phyloP scores from a whole-genome alignment of 2,113 vertebrate species.

The Coryphaenoides rupestris region DNA sequence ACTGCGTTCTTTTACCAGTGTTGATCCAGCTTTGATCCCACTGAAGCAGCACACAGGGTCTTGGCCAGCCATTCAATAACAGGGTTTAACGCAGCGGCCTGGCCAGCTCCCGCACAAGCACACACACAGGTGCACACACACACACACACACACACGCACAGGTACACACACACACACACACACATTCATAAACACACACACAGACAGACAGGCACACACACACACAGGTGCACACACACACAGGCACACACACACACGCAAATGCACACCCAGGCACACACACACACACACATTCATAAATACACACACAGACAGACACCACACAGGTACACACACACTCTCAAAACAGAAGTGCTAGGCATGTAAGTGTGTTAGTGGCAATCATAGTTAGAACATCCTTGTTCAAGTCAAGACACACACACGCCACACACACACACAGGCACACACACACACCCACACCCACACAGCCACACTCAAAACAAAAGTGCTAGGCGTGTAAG shows the following conservation, averaged over 20 bases:
- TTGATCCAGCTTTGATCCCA: slow-evolving; percentile 24
- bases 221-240: too few relatives aligned
- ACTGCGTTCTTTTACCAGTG: slow-evolving; percentile 27
- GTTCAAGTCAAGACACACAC: too few relatives aligned
- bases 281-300: not conserved
- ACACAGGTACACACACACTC: too few relatives aligned
- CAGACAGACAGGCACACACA: not conserved
- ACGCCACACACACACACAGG: too few relatives aligned
- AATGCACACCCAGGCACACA: not conserved
- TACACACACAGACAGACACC: too few relatives aligned
- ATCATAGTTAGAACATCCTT: too few relatives aligned
- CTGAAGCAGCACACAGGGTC: slow-evolving; percentile 27
- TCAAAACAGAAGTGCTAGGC: too few relatives aligned
- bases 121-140: not conserved
- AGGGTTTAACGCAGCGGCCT: slow-evolving; percentile 15
- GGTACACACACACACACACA: too few relatives aligned
- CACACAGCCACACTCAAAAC: slow-evolving; percentile 24
- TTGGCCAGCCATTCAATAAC: slow-evolving; percentile 33
- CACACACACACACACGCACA: not conserved
- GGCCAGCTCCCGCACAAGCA: slow-evolving; percentile 34
- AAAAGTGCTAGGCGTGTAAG: slow-evolving; percentile 44
- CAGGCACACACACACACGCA: slow-evolving; percentile 17
- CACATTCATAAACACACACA: too few relatives aligned
- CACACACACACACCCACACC: too few relatives aligned
- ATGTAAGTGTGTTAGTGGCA: too few relatives aligned